Conservation (phyloP, 2,797 vertebrate species). For the Acomys russatus region DNA sequence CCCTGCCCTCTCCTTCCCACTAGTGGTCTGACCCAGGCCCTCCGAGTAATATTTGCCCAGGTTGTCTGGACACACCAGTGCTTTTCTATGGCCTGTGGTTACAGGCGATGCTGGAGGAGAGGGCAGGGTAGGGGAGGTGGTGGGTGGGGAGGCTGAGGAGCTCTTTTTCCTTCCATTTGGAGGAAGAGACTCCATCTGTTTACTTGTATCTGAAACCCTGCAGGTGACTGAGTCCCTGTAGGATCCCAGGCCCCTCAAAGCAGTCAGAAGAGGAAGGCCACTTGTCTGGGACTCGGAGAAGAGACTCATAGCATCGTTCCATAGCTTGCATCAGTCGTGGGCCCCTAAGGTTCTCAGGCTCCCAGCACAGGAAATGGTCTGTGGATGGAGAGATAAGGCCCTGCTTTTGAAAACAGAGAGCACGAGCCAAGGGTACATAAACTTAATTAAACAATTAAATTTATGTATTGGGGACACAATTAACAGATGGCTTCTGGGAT, state of each 20-base stretch:
- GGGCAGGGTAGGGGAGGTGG: fast-evolving
- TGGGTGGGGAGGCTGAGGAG: background rate
- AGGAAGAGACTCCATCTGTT: background rate
- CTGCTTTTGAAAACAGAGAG: constrained; percentile 10
- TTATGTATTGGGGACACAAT: constrained; percentile 46
- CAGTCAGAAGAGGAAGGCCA: background rate
- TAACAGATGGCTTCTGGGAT: constrained; percentile 33
- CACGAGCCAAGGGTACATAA: constrained; percentile 24
- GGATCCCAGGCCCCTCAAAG: background rate
- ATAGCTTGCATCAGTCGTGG: background rate
- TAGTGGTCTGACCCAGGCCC: background rate
- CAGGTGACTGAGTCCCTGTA: background rate
- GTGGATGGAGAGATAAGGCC: constrained; percentile 26
- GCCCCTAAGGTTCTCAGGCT: background rate
- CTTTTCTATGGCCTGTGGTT: background rate
- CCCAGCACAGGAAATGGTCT: constrained; percentile 35
- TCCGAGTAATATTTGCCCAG: background rate
- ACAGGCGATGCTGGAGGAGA: background rate
- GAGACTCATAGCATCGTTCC: background rate
- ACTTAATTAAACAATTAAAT: constrained; percentile 58
- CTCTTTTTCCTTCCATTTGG: background rate
- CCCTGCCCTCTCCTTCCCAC: background rate
- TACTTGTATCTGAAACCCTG: background rate
- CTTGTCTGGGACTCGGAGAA: background rate
- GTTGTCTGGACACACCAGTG: background rate